A percentile compares a stretch with the other conserved stretches of the same genome.
These are phyloP conservation scores for Tichodroma muraria DNA, from an alignment of 2,113 vertebrate genomes.

Conservation along the genomic window DNA sequence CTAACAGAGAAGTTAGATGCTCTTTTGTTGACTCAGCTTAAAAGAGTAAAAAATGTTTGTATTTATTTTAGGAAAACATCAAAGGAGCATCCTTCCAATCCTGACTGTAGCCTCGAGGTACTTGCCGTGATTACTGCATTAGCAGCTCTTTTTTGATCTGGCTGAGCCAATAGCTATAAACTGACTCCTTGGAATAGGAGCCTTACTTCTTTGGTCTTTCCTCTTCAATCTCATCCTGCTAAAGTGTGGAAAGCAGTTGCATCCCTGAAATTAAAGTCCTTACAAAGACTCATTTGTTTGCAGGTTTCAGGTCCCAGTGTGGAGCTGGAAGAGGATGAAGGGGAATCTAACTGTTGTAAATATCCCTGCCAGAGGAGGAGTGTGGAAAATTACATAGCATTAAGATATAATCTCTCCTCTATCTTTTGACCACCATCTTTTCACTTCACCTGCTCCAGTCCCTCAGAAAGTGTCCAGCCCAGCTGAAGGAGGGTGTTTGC, in stretches of 20 bases:
- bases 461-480: background rate
- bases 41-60: background rate
- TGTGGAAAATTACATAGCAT: background rate
- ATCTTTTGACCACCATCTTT: background rate
- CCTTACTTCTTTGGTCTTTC: background rate
- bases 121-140: background rate
- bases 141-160: background rate
- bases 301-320: background rate
- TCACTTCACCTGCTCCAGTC: background rate
- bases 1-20: background rate
- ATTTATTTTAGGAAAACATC: slow-evolving; percentile 19
- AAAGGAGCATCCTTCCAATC: background rate
- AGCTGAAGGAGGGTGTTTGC: background rate
- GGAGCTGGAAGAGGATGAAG: background rate
- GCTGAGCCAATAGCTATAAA: background rate
- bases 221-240: background rate
- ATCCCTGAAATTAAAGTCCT: background rate
- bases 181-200: background rate
- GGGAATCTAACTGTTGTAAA: background rate
- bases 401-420: background rate
- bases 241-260: background rate
- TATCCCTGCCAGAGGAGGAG: background rate
- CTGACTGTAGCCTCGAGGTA: background rate
- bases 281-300: background rate
- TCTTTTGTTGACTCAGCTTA: background rate